phyloP scores from a whole-genome alignment of 2,113 vertebrate species.

The Eidolon helvum region DNA sequence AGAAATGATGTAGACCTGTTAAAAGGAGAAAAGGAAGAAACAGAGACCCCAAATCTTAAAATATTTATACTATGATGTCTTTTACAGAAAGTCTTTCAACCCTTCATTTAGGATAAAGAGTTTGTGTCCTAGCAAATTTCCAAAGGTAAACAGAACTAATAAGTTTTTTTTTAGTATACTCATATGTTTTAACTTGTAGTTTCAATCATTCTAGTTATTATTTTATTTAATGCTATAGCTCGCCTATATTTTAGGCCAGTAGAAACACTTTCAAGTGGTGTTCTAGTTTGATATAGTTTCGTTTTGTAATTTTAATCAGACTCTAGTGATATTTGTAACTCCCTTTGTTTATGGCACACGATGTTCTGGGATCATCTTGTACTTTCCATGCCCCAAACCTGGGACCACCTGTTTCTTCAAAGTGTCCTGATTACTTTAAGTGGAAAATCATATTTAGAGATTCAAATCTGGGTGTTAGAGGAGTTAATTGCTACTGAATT shows the following conservation, averaged over 20 bases:
- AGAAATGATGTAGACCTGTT: background rate
- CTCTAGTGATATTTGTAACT: background rate
- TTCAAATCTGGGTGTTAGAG: background rate
- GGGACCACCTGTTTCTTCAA: background rate
- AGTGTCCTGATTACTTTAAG: background rate
- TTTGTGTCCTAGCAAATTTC: background rate
- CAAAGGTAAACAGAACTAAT: background rate
- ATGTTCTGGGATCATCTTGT: background rate
- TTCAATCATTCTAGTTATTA: background rate
- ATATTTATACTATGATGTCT: background rate
- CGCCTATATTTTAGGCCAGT: background rate
- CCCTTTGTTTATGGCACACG: background rate
- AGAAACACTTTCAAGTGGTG: background rate
- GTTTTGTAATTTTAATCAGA: background rate
- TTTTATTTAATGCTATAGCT: background rate
- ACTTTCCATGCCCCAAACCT: background rate
- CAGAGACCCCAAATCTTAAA: background rate
- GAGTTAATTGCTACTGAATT: background rate
- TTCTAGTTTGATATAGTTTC: background rate
- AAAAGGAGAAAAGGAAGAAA: background rate
- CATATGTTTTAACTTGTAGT: background rate
- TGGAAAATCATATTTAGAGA: background rate
- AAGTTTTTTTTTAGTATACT: background rate
- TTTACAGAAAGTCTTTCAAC: background rate
- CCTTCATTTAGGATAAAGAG: background rate